Percentiles rank a stretch among this genome's conserved stretches.
Conservation (phyloP, 2,797 vertebrate species). For the Apodemus agrarius region DNA sequence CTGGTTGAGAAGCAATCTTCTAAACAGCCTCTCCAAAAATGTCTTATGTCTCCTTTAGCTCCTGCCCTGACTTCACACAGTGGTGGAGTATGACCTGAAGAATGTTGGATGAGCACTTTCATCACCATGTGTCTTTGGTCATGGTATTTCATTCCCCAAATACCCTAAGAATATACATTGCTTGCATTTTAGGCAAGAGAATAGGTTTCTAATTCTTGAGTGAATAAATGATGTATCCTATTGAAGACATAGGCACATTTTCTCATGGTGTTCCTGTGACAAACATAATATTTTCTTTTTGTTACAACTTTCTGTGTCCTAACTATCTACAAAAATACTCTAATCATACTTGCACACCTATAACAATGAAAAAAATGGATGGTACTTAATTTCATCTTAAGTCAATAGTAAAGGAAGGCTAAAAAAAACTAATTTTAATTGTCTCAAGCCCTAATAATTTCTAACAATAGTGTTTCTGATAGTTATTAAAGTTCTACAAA, state of each 20-base stretch:
- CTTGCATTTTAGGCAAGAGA: not conserved
- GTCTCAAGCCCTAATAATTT: not conserved
- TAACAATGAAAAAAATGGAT: not conserved
- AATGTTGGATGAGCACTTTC: not conserved
- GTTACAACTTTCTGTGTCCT: not conserved
- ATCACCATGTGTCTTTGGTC: not conserved
- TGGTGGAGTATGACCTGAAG: not conserved
- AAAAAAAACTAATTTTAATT: slow-evolving; percentile 26
- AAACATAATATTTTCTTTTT: not conserved
- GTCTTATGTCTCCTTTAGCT: not conserved
- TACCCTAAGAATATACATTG: too few relatives aligned
- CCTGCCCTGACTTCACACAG: too few relatives aligned
- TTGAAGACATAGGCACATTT: not conserved
- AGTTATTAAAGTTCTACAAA: not conserved
- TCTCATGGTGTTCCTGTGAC: not conserved
- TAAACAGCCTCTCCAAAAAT: not conserved
- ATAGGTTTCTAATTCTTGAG: not conserved
- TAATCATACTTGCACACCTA: not conserved
- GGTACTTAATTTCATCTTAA: not conserved
- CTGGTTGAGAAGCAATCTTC: not conserved
- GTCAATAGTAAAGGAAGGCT: not conserved
- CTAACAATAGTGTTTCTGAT: not conserved
- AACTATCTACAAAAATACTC: not conserved
- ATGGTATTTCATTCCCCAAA: not conserved
- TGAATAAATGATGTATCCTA: not conserved